Conservation (phyloP, 2,113 vertebrate genomes). For the Cervus canadensis region DNA sequence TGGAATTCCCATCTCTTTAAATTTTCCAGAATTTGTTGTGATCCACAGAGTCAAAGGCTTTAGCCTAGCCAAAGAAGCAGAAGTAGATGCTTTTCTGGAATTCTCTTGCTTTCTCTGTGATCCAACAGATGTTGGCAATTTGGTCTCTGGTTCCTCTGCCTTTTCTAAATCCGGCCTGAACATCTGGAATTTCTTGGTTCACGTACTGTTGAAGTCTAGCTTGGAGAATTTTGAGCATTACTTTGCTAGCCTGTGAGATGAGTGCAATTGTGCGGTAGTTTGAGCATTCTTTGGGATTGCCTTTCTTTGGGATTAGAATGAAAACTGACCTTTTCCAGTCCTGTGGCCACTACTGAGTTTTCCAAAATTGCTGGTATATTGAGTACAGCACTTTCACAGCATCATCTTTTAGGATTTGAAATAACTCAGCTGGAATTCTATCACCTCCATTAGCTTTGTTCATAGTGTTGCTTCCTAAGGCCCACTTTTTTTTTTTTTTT, state of each 20-base stretch:
- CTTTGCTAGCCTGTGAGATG: neutral
- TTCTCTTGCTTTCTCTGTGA: neutral
- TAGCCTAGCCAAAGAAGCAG: neutral
- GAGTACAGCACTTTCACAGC: neutral
- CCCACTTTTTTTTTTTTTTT: neutral
- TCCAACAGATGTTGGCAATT: neutral
- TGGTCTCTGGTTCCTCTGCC: neutral
- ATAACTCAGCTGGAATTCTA: neutral
- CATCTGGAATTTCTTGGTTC: neutral
- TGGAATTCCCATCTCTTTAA: neutral
- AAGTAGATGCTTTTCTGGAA: neutral
- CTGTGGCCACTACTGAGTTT: neutral
- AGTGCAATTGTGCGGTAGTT: neutral
- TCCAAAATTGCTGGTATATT: neutral
- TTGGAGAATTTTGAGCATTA: neutral
- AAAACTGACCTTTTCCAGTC: neutral
- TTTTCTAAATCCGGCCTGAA: neutral
- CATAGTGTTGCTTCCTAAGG: neutral
- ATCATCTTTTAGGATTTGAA: neutral
- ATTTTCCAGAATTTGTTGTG: neutral
- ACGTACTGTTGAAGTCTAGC: neutral
- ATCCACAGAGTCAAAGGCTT: neutral
- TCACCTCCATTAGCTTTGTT: neutral
- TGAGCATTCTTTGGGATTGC: neutral
- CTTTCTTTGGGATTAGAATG: neutral